Evolutionary conservation across 2,113 vertebrate genomes (phyloP).

Genomic region (Corvus cornix): DNA sequence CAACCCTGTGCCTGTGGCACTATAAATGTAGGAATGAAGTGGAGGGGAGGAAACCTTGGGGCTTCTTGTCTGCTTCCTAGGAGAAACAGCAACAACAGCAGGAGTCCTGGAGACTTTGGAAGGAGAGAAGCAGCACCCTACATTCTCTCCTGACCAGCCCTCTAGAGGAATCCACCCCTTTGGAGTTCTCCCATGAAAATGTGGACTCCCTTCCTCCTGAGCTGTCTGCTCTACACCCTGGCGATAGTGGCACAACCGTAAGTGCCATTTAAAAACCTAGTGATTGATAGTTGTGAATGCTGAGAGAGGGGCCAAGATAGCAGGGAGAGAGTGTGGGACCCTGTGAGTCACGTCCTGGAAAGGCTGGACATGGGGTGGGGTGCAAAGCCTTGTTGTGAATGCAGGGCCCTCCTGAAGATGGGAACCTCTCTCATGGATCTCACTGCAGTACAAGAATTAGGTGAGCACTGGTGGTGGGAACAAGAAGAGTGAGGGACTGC

Average conservation of each 20-base stretch:
- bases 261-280: background rate
- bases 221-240: background rate
- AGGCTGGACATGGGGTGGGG: background rate
- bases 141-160: background rate
- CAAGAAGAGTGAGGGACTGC: background rate
- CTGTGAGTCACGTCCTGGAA: background rate
- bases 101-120: background rate
- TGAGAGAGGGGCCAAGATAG: background rate
- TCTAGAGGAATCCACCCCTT: background rate
- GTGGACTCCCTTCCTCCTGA: constrained; percentile 21
- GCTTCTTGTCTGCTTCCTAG: background rate
- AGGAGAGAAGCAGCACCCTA: background rate
- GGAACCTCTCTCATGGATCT: background rate
- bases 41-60: background rate
- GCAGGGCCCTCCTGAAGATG: background rate
- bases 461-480: background rate
- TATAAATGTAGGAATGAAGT: constrained; percentile 38
- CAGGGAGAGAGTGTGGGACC: background rate
- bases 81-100: background rate
- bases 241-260: constrained; percentile 30
- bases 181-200: background rate
- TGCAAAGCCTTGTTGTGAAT: background rate
- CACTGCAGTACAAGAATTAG: fast-evolving
- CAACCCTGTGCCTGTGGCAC: background rate
- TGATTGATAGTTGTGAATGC: background rate